Evolutionary conservation across 2,888 invertebrate genomes (phyloP), one percentile per base, ranked within the genome.

Genomic region (Caenorhabditis afra): DNA sequence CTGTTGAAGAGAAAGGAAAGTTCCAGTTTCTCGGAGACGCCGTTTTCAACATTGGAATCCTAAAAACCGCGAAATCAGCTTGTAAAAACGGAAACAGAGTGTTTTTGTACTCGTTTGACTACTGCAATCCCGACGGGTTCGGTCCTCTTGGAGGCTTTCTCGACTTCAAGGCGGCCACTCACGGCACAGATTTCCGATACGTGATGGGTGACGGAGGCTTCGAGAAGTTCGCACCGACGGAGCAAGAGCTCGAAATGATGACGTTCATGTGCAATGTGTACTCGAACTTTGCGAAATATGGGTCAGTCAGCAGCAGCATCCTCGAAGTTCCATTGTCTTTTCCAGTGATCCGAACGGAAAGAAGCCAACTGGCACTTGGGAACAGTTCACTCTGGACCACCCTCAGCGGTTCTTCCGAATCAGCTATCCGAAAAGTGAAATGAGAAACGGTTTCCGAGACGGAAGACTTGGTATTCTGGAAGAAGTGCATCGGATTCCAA

Each of bases 261-360:
- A 74, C 82, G 3, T 45, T 58, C 4, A 84, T 85, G 83, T 64
- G 73, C 7, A 35, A 23, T 0, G 64, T 61, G 29, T 84, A 77
- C 39, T 59, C 83, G 3, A 85, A 85, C 50, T 85, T 85, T 41
- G 77, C 82, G 7, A 85, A 85, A 79, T 82, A 70, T 29, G 82
- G 85, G 78, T 81, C 22, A 39, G 52, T 20, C 18, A n/a, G 50
- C 16, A 7, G 12, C 11, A n/a, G 11, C n/a, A 41, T 39, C n/a
- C 5, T 39, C n/a, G 18, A 0, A 12, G 41, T 12, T 12, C 18
- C 3, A 5, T 1, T 20, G 18, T 16, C 3, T 2, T 22, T 61
- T 57, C 57, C 37, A 66, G 66, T 37, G 16, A 57, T 20, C 66
- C 66, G 47, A 55, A 66, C n/a, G 45, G 45, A 20, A 35, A 10